phyloP scores from a whole-genome alignment of 2,113 vertebrate species.

The Gymnorhina tibicen region DNA sequence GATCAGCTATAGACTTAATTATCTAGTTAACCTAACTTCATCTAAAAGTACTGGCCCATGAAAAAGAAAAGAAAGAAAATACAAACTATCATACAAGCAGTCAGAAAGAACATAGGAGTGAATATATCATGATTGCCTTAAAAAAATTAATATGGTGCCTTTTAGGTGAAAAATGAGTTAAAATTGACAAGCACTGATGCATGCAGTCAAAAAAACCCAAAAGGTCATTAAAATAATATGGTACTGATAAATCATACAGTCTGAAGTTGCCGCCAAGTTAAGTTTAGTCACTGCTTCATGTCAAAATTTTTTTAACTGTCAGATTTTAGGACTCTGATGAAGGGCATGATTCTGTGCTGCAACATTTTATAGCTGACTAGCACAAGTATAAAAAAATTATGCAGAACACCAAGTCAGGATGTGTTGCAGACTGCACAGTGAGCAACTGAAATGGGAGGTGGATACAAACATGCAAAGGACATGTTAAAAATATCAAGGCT shows the following conservation, averaged over 20 bases:
- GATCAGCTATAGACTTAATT: not conserved
- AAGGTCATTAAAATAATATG: constrained; percentile 1
- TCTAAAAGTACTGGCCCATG: not conserved
- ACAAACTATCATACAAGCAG: not conserved
- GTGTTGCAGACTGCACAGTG: not conserved
- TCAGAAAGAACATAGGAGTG: not conserved
- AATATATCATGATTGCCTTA: not conserved
- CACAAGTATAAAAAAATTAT: not conserved
- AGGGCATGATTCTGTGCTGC: not conserved
- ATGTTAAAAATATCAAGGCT: not conserved
- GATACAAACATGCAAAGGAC: not conserved
- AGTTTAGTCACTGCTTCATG: not conserved
- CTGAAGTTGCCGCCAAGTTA: not conserved
- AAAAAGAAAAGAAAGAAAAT: not conserved
- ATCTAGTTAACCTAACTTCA: not conserved
- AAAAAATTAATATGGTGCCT: not conserved
- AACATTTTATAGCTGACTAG: not conserved
- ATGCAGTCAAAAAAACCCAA: not conserved
- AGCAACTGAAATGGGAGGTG: not conserved
- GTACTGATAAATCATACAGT: not conserved
- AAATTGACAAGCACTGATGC: not conserved
- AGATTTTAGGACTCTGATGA: not conserved
- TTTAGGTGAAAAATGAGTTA: constrained; percentile 17
- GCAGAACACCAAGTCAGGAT: not conserved
- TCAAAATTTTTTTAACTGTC: not conserved